Evolutionary conservation across 2,797 vertebrate species (phyloP), one percentile per base, ranked within the genome.

Genomic region (Percopsis omiscomaycus): DNA sequence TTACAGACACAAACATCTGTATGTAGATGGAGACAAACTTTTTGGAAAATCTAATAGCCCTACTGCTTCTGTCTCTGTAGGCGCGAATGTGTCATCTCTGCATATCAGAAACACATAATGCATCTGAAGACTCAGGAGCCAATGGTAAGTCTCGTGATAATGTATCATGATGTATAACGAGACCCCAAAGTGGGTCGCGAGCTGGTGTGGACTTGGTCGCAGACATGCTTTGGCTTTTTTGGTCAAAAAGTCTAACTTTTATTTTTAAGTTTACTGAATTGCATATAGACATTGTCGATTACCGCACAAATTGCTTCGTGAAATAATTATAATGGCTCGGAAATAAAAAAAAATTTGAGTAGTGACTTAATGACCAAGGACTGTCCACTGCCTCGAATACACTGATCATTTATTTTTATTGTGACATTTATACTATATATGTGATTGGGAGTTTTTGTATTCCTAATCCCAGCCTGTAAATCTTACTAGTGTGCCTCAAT

Each of bases 11-110:
- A 72, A 0, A 29, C 1, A 53, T 0, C 4, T 3, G 3, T 30
- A 58, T 59, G 37, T 0, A 22, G 15, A n/a, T 6, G n/a, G 3
- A 6, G 13, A 37, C 8, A 61, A 54, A 66, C 16, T 3, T n/a
- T 3, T 53, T 10, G 37, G 1, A 62, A 12, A 5, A n/a, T 30
- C 5, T 12, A 29, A 37, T 37, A 37, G 5, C 32, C 8, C 15
- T 14, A 14, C 1, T 51, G 3, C 75, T 64, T 70, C 42, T 66
- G 51, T 59, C 14, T 61, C 66, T 78, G 56, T 73, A 94, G 93
- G 63, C 81, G 91, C 58, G 91, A 94, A 51, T 93, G 91, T 32
- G 90, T 94, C 65, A 89, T 93, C 66, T 74, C 89, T 37, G 82
- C 92, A 2, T 94, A 93, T 77, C 89, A 92, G 87, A 94, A 92